Conservation (phyloP, 1,140 invertebrate species). For the Mya arenaria region DNA sequence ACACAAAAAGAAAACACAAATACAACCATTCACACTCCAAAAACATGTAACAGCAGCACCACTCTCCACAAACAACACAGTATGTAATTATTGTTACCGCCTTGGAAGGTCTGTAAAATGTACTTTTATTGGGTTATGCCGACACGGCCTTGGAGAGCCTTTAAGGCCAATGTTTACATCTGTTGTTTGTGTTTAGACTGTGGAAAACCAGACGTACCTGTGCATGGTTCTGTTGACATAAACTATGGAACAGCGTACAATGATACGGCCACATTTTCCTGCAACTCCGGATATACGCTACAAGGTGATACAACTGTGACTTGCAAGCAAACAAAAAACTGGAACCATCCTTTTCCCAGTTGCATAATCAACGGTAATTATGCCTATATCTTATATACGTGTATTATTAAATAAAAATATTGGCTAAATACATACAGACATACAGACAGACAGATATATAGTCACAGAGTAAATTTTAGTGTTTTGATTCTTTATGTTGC, state of each 20-base stretch:
- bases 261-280: background rate
- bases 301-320: background rate
- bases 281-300: background rate
- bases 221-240: background rate
- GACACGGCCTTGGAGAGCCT: too few species aligned
- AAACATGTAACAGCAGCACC: too few species aligned
- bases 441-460: background rate
- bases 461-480: background rate
- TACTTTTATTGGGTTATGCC: too few species aligned
- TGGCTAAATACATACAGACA: background rate
- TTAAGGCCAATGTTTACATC: too few species aligned
- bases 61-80: too few species aligned
- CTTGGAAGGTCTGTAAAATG: too few species aligned
- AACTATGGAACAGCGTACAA: background rate
- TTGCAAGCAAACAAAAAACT: background rate
- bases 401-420: background rate
- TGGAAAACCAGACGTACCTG: background rate
- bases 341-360: background rate
- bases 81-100: too few species aligned
- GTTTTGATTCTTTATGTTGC: background rate
- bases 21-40: too few species aligned
- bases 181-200: conserved; percentile 35
- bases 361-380: background rate
- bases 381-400: background rate
- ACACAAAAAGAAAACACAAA: too few species aligned